phyloP scores from a whole-genome alignment of 2,113 vertebrate genomes.

The Crypturellus undulatus region DNA sequence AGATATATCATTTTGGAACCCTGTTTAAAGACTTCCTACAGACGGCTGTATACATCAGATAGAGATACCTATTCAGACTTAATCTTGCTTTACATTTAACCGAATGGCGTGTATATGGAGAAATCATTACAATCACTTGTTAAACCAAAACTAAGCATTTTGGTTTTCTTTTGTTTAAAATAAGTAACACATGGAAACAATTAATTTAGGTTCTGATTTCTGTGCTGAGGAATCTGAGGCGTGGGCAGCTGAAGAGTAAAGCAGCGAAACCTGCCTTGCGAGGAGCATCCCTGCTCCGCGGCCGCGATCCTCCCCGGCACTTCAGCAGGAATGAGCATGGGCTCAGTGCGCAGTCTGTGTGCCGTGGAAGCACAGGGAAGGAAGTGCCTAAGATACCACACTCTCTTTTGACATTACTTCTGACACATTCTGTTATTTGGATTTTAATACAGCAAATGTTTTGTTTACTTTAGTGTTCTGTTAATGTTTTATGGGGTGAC shows the following conservation, averaged over 20 bases:
- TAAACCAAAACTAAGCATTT: background rate
- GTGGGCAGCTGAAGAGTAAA: background rate
- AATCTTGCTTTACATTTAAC: background rate
- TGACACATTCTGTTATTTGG: background rate
- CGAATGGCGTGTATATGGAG: background rate
- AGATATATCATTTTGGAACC: background rate
- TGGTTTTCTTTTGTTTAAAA: background rate
- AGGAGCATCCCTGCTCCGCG: slow-evolving; percentile 32
- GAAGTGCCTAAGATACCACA: background rate
- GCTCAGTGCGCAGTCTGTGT: slow-evolving; percentile 15
- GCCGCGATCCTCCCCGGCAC: slow-evolving; percentile 18
- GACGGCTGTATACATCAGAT: background rate
- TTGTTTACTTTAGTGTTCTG: background rate
- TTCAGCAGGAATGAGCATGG: slow-evolving; percentile 31
- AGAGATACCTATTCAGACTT: background rate
- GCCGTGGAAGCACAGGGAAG: slow-evolving; percentile 18
- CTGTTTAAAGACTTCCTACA: background rate
- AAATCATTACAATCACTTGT: background rate
- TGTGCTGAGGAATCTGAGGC: slow-evolving; percentile 21
- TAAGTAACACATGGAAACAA: background rate
- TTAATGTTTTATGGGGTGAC: background rate
- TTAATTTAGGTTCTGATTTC: background rate
- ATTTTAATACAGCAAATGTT: background rate
- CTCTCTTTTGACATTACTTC: background rate
- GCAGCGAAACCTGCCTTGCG: background rate